Evolutionary conservation across 2,888 invertebrate species (phyloP).

Genomic region (Cosmorhoe ocellata): DNA sequence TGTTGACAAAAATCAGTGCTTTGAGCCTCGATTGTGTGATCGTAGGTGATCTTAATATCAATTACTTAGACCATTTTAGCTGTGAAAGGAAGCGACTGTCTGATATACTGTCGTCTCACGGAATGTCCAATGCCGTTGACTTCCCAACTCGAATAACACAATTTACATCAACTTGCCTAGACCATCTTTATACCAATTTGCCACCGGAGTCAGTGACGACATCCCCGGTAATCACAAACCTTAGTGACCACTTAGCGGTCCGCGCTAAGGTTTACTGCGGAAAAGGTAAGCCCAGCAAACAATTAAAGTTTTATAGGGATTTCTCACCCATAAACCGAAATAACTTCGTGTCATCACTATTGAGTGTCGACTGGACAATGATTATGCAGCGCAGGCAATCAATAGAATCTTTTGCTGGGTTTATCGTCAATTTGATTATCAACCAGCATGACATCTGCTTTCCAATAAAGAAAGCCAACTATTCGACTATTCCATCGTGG

Average conservation of each 20-base stretch:
- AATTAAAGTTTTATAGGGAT: too few relatives aligned
- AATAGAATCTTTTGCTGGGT: too few relatives aligned
- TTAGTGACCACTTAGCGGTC: not conserved
- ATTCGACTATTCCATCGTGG: too few relatives aligned
- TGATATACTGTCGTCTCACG: not conserved
- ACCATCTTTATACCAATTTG: not conserved
- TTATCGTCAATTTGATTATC: too few relatives aligned
- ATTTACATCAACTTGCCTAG: not conserved
- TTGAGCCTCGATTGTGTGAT: not conserved
- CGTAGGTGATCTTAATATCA: not conserved
- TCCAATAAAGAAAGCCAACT: too few relatives aligned
- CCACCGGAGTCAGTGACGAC: not conserved
- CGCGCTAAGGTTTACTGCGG: not conserved
- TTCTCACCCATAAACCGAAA: too few relatives aligned
- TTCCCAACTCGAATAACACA: conserved; percentile 17
- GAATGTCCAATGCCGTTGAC: not conserved
- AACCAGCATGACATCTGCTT: too few relatives aligned
- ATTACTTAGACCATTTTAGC: not conserved
- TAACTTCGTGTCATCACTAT: too few relatives aligned
- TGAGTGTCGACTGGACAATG: too few relatives aligned
- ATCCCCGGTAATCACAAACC: not conserved
- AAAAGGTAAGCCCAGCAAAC: too few relatives aligned
- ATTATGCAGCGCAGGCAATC: too few relatives aligned
- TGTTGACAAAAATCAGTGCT: not conserved
- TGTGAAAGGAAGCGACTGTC: not conserved